Evolutionary conservation across 2,113 vertebrate genomes (phyloP).

Genomic region (Panthera leo): DNA sequence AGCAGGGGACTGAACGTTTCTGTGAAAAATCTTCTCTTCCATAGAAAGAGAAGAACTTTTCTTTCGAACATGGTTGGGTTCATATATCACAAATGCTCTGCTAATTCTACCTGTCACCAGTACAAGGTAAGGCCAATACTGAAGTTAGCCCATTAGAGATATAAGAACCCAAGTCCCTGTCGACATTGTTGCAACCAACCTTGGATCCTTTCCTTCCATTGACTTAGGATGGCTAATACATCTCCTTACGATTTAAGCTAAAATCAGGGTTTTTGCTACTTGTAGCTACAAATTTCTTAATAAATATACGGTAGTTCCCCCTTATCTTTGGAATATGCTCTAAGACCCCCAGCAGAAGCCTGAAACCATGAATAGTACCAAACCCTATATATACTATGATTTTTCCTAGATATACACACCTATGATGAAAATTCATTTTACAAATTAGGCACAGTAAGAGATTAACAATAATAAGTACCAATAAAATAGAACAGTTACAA

Average conservation of each 20-base stretch:
- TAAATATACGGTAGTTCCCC: background rate
- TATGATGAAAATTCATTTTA: background rate
- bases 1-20: background rate
- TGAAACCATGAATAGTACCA: background rate
- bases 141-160: background rate
- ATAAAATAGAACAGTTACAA: background rate
- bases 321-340: background rate
- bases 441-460: background rate
- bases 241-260: background rate
- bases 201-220: background rate
- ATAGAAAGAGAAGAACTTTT: background rate
- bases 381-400: background rate
- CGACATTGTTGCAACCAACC: background rate
- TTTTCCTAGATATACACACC: background rate
- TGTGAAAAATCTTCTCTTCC: background rate
- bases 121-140: background rate
- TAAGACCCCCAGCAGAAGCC: background rate
- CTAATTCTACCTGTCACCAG: background rate
- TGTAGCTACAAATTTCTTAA: background rate
- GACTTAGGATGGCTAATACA: background rate
- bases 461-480: background rate
- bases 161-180: background rate
- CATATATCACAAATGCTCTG: background rate
- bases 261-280: background rate
- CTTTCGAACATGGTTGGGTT: background rate